Base-by-base conservation (phyloP, 2,888 invertebrate genomes). In the Dasysyrphus albostriatus region DNA sequence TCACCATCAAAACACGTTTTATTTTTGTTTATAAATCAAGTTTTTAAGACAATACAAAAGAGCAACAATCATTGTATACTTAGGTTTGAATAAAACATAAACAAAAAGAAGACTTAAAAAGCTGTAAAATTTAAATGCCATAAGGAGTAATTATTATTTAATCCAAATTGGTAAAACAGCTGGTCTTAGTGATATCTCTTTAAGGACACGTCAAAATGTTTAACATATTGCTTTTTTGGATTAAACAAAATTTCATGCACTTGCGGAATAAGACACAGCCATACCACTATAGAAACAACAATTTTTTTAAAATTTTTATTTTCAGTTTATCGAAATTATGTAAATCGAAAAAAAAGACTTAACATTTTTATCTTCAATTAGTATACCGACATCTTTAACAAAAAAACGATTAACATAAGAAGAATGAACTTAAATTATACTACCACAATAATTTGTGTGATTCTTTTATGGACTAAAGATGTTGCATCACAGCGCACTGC, bases 401-500 rank as follows among this genome's bases (percentile, higher is more conserved):
- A 47, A 5, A 34, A 32, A 37, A 47, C 49, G 8, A 49, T 34
- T 44, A 44, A 42, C 44, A 70, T 61, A 24, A 56, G 12, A 54
- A 42, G 5, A 42, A 78, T 72, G 78, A 72, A 47, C 1, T 56
- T 63, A n/a, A 16, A 56, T 37, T 16, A 47, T 56, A 56, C 47
- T 47, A 29, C 24, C 14, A 10, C n/a, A 14, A 19, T 54, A 54
- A n/a, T 75, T 37, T 56, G 32, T 58, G 24, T 34, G 39, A 58
- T 47, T 10, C 9, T 39, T 49, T 39, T 59, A 5, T 49, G 14
- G 65, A 47, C 39, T 37, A 14, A 37, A 42, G 34, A 39, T 24
- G 37, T 81, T 34, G 19, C 29, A 54, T 5, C 54, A 7, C 81
- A 81, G 37, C 69, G 81, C 7, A 75, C 81, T 54, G 4, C 14